Conservation (phyloP, 2,888 invertebrate genomes). For the Lepetodrilus schrolli region DNA sequence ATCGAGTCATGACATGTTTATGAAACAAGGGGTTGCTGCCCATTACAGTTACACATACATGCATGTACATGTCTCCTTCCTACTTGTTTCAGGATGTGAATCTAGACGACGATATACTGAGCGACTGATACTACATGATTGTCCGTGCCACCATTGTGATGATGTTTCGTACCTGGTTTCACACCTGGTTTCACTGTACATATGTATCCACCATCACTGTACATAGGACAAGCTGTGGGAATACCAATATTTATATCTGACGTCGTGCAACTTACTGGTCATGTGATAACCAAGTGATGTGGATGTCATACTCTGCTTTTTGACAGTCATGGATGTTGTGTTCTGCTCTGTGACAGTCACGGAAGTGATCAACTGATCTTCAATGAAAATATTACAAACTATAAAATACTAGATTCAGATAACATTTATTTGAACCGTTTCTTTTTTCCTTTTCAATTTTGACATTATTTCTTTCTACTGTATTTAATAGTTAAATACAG, state of each 20-base stretch:
- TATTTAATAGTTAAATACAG: not conserved
- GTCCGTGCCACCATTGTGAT: constrained; percentile 3
- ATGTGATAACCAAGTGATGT: too few relatives aligned
- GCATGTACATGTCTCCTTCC: constrained; percentile 26
- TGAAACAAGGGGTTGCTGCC: not conserved
- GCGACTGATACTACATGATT: constrained; percentile 61
- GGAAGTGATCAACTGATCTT: too few relatives aligned
- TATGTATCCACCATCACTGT: constrained; percentile 3
- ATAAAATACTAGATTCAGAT: too few relatives aligned
- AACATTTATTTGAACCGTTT: too few relatives aligned
- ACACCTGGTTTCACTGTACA: not conserved
- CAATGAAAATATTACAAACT: too few relatives aligned
- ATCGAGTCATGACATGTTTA: too few relatives aligned
- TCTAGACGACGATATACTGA: constrained; percentile 83
- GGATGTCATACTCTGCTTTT: too few relatives aligned
- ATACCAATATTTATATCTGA: not conserved
- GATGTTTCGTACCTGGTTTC: not conserved
- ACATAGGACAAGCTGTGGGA: not conserved
- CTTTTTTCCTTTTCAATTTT: too few relatives aligned
- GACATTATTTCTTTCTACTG: too few relatives aligned
- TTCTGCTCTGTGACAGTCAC: too few relatives aligned
- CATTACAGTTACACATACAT: not conserved
- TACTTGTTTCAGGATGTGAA: constrained; percentile 81
- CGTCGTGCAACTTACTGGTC: too few relatives aligned
- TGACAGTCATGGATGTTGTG: too few relatives aligned